phyloP scores from a whole-genome alignment of 2,113 vertebrate species.

The Panurus biarmicus region DNA sequence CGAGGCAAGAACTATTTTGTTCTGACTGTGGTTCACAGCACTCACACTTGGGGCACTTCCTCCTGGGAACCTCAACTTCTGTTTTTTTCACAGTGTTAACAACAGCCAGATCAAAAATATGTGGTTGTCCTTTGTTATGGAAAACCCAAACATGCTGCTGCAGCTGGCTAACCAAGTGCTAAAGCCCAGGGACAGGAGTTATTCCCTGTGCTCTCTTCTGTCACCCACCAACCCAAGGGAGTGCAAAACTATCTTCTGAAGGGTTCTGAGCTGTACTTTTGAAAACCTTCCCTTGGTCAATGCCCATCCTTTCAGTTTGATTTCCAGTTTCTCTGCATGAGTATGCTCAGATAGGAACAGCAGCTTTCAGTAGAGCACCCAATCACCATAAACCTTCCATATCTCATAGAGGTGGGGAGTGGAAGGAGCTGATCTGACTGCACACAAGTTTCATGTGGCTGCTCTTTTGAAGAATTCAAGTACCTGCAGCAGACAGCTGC shows the following conservation, averaged over 20 bases:
- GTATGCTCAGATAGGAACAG: background rate
- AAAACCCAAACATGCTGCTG: background rate
- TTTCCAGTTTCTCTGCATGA: background rate
- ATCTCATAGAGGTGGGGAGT: accelerated
- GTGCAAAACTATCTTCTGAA: background rate
- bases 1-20: background rate
- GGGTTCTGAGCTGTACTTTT: background rate
- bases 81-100: background rate
- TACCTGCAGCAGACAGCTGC: background rate
- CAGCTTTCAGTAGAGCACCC: background rate
- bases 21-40: background rate
- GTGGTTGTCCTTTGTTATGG: background rate
- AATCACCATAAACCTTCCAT: background rate
- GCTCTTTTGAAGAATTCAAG: background rate
- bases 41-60: background rate
- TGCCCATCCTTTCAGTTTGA: background rate
- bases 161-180: background rate
- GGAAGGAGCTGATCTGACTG: background rate
- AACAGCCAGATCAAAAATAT: background rate
- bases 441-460: background rate
- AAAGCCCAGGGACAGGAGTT: background rate
- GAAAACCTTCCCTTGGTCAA: background rate
- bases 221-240: background rate
- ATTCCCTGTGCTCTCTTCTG: background rate
- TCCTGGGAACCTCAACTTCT: background rate